Percentiles rank a stretch among this genome's conserved stretches.
Evolutionary conservation across 2,797 vertebrate genomes (phyloP).

Genomic region (Coluber constrictor): DNA sequence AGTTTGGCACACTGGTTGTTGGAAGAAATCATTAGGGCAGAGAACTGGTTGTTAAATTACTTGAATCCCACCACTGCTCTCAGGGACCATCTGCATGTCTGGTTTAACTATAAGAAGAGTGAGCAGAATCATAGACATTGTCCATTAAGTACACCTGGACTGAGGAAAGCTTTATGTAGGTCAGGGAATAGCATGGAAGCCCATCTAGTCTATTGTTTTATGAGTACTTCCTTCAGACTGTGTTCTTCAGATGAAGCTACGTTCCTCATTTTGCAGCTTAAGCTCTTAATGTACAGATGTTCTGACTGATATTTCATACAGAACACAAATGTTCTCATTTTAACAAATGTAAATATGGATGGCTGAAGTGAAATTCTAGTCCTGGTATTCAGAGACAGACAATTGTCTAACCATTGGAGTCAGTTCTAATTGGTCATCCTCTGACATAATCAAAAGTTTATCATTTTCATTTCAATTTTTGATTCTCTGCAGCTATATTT

Average conservation of each 20-base stretch:
- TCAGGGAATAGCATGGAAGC: neutral
- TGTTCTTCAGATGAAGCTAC: neutral
- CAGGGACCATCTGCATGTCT: neutral
- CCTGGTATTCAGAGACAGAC: neutral
- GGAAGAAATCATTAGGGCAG: too few relatives aligned
- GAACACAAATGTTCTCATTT: neutral
- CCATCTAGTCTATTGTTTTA: neutral
- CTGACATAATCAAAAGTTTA: neutral
- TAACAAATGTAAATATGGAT: neutral
- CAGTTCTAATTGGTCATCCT: neutral
- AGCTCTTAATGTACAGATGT: neutral
- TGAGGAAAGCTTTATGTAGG: neutral
- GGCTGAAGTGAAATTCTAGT: neutral
- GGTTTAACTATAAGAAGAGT: neutral
- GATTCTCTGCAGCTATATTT: neutral
- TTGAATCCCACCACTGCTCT: neutral
- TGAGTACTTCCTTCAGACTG: neutral
- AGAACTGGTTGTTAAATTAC: too few relatives aligned
- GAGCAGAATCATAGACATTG: neutral
- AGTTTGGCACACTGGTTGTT: too few relatives aligned
- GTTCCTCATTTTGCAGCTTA: neutral
- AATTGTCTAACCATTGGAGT: neutral
- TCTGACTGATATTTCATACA: neutral
- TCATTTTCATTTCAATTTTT: neutral
- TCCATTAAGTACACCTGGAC: neutral